Conservation (phyloP, 2,888 invertebrate genomes). For the Laspeyria flexula region DNA sequence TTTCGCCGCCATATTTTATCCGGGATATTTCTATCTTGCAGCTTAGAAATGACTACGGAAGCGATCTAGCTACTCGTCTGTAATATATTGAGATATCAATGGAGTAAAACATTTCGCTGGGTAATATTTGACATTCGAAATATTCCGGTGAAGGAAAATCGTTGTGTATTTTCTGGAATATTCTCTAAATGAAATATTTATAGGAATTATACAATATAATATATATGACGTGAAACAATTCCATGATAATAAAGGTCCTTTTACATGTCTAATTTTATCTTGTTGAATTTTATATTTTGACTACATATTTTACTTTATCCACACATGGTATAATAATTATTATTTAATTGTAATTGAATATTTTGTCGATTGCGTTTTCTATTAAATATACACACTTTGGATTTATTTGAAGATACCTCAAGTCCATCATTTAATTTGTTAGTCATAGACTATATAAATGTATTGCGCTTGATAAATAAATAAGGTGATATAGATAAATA, state of each 20-base stretch:
- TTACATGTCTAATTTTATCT: too few species aligned
- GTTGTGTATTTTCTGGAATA: background rate
- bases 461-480: too few species aligned
- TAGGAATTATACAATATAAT: too few species aligned
- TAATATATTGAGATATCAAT: constrained; percentile 8
- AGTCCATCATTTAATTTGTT: too few species aligned
- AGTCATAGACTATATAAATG: too few species aligned
- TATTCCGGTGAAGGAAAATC: background rate
- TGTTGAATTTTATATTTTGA: too few species aligned
- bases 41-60: constrained; percentile 24
- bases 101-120: constrained; percentile 1
- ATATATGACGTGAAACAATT: too few species aligned
- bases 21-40: constrained; percentile 41
- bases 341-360: background rate
- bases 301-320: background rate
- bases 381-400: too few species aligned
- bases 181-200: background rate
- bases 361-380: too few species aligned
- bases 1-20: constrained; percentile 50
- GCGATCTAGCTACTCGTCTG: constrained; percentile 11
- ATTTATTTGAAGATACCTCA: too few species aligned
- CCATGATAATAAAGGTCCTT: too few species aligned
- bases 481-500: too few species aligned
- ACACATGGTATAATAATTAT: background rate
- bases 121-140: constrained; percentile 1